These are phyloP conservation scores for Ctenopoma kingsleyae DNA, from an alignment of 2,797 vertebrate genomes.

Conservation along the genomic window DNA sequence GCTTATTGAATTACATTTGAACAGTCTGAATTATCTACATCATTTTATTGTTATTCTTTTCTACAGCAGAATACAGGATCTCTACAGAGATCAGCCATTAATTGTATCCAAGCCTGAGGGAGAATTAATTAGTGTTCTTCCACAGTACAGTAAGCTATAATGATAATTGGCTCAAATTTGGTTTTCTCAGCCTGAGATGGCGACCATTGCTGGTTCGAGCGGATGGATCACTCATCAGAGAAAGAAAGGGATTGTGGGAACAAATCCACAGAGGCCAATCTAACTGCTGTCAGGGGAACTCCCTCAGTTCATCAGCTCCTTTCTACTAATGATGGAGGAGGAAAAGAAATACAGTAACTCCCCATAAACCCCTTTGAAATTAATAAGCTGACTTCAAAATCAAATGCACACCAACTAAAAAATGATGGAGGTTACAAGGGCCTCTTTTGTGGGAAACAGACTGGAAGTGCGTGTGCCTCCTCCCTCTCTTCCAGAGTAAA, in stretches of 20 bases:
- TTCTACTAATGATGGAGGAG: constrained; percentile 60
- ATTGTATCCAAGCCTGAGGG: constrained; percentile 75
- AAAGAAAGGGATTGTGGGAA: constrained; percentile 76
- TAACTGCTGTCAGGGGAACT: constrained; percentile 75
- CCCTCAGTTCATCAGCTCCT: constrained; percentile 73
- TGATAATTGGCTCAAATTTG: constrained; percentile 83
- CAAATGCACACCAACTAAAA: constrained; percentile 26
- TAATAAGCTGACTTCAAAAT: constrained; percentile 58
- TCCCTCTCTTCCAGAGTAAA: constrained; percentile 72
- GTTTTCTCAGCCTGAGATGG: constrained; percentile 70
- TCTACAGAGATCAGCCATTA: constrained; percentile 67
- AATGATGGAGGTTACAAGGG: constrained; percentile 31
- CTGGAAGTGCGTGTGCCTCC: constrained; percentile 37
- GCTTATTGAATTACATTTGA: constrained; percentile 35
- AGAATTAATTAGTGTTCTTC: constrained; percentile 82
- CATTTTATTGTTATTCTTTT: constrained; percentile 66
- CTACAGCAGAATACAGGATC: constrained; percentile 55
- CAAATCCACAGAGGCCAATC: constrained; percentile 71
- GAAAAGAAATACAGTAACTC: constrained; percentile 48
- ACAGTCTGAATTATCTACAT: constrained; percentile 28
- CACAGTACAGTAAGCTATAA: constrained; percentile 70
- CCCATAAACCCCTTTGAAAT: constrained; percentile 55
- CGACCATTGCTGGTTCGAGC: constrained; percentile 44
- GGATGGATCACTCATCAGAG: constrained; percentile 72
- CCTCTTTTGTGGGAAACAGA: constrained; percentile 41